phyloP scores from a whole-genome alignment of 2,888 invertebrate genomes.

The Sarcophaga rosellei region DNA sequence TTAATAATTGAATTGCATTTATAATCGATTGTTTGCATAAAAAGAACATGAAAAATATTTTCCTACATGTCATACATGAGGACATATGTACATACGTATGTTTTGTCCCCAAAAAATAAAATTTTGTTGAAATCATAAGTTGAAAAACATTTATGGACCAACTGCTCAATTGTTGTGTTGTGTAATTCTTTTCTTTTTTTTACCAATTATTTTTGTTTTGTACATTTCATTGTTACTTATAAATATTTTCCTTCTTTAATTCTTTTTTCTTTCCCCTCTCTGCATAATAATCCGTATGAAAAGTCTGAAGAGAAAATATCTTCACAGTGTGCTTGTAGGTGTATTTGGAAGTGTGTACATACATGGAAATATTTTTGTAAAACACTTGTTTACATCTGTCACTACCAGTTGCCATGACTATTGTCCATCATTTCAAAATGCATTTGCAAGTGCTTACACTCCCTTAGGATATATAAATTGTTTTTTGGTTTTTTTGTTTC shows the following conservation, averaged over 20 bases:
- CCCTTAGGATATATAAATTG: slow-evolving; percentile 1
- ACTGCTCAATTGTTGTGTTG: not conserved
- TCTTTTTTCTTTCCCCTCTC: not conserved
- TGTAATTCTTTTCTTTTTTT: not conserved
- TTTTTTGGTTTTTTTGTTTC: not conserved
- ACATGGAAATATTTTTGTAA: not conserved
- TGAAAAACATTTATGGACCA: not conserved
- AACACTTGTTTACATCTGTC: slow-evolving; percentile 33
- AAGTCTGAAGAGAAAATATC: not conserved
- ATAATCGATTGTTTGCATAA: no score
- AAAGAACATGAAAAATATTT: no score
- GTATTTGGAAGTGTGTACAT: not conserved
- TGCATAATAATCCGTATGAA: not conserved
- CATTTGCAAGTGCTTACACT: slow-evolving; percentile 10
- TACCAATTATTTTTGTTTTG: not conserved
- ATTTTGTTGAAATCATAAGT: not conserved
- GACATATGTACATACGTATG: not conserved
- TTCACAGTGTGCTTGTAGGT: not conserved
- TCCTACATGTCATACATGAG: no score
- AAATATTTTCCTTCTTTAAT: not conserved
- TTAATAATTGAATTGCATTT: no score
- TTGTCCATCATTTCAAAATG: slow-evolving; percentile 21
- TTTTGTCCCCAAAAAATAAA: not conserved
- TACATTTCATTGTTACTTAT: not conserved
- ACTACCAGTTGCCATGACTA: slow-evolving; percentile 14